Base-by-base conservation (phyloP, 1,140 invertebrate species). In the Drosophila carrolli region DNA sequence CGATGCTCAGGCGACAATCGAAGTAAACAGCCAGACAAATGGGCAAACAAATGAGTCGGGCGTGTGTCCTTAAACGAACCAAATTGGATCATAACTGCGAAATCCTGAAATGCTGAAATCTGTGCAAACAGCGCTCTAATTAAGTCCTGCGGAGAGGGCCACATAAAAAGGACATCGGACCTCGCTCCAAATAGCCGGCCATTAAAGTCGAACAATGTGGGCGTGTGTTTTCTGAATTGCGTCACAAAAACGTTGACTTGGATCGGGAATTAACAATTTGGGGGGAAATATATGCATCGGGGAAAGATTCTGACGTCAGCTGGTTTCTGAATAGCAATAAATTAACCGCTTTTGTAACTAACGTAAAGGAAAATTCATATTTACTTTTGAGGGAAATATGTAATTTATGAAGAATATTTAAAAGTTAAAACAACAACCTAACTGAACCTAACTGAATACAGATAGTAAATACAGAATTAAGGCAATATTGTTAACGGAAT, bases 41-140 rank as follows among this genome's bases (percentile, higher is more conserved):
- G 85, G 62, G 70, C 84, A 88, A 88, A 88, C 84, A 88, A 88
- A 89, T 83, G 81, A 63, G 62, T 62, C 50, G 37, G 62, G 58
- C 63, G 74, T 83, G 80, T 83, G 79, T 86, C 82, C 82, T 86
- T 82, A 88, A 88, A 86, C 58, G 48, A 46, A 53, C 11, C 58
- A 89, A 89, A 88, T 88, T 89, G 84, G 84, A 89, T 88, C 83
- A 90, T 88, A 88, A 89, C 84, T 70, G 81, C 77, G 71, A 84
- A 63, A 46, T 70, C 61, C 66, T 57, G 72, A 85, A 65, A 47
- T 71, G 67, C 65, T 58, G 54, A 90, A 90, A 84, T 90, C 83
- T 89, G 84, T 78, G 81, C 83, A 88, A 88, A 88, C 83, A 88
- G 79, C 66, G 75, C 63, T 65, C 72, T 89, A 88, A 88, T 88